Base-by-base conservation (phyloP, 2,113 vertebrate species). In the Garra rufa region DNA sequence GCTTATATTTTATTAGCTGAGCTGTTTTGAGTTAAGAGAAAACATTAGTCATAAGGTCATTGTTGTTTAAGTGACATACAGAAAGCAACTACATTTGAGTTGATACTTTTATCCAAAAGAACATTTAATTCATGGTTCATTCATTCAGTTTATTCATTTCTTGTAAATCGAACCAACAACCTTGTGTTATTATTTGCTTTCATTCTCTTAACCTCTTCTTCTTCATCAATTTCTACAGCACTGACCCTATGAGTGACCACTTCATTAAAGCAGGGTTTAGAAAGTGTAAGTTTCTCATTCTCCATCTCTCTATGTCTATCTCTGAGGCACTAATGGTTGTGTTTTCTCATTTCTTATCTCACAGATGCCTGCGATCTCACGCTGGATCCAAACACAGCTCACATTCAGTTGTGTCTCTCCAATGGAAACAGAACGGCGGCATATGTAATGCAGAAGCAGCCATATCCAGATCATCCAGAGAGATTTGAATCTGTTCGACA, bases 301-400 rank as follows among this genome's bases (percentile, higher is more conserved):
- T 71, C 4, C 14, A 19, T 6, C 19, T 70, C 2, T 55, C 28
- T 52, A 0, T 19, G 17, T 69, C 9, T 48, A 21, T 52, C 48
- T 50, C 63, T 48, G 67, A 41, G 34, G 17, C 13, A 52, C 19
- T 67, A n/a, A 82, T 3, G n/a, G 19, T 44, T 30, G 38, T 3
- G 11, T 65, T 70, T 61, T n/a, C n/a, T n/a, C n/a, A n/a, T n/a
- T n/a, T n/a, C 71, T 21, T 59, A 10, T 77, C 50, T 41, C 55
- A 9, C 70, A 89, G 88, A 89, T 43, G 50, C 80, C 6, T 65
- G 61, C 13, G 2, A 55, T 6, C 80, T 87, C 30, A 85, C 75
- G 0, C 30, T 89, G 21, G 74, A 88, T 50, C 83, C 83, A 46
- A 76, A 89, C 76, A 87, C 87, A 15, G 85, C 85, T 48, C 30